Evolutionary conservation across 2,113 vertebrate genomes (phyloP), one percentile per base, ranked within the genome.

Genomic region (Neotoma lepida): DNA sequence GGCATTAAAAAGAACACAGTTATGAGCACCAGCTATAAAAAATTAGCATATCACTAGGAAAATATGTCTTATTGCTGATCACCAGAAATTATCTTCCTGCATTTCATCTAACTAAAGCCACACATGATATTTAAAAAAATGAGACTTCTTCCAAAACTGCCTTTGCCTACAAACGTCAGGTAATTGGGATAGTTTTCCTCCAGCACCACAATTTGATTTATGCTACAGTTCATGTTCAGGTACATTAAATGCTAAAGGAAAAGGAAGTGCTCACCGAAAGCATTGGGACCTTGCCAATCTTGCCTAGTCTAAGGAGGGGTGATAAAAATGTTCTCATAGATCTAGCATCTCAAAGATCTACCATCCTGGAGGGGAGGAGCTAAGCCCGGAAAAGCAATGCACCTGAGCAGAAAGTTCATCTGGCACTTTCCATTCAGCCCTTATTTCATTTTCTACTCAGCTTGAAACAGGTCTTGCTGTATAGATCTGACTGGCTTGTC

Each of bases 61-160:
- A 84, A 92, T 49, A 58, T 2, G 22, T 10, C 70, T 51, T 46
- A 87, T 81, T 82, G 90, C 35, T 49, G 33, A 49, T 22, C 13
- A 95, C 2, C 46, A 54, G 12, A 41, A 80, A 92, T 64, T 20
- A 49, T 39, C 26, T 87, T 33, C 18, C 24, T 49, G 15, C 70
- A 56, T 90, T 93, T 89, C 51, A 89, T 89, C 86, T 92, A 76
- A 90, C 86, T 89, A 76, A 94, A 90, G 81, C 9, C 22, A 87
- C 28, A 35, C 18, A 61, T 56, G 81, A 20, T 90, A n/a, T 84
- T 41, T 35, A 10, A 61, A 93, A 89, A 35, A 80, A 58, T 73
- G 44, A 91, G 70, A 44, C 20, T 46, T 1, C 39, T 12, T 91
- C 49, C 63, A 46, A 85, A 91, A 73, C 78, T 80, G 39, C 4